Conservation (phyloP, 2,888 invertebrate genomes). For the Phrixothrix hirtus region DNA sequence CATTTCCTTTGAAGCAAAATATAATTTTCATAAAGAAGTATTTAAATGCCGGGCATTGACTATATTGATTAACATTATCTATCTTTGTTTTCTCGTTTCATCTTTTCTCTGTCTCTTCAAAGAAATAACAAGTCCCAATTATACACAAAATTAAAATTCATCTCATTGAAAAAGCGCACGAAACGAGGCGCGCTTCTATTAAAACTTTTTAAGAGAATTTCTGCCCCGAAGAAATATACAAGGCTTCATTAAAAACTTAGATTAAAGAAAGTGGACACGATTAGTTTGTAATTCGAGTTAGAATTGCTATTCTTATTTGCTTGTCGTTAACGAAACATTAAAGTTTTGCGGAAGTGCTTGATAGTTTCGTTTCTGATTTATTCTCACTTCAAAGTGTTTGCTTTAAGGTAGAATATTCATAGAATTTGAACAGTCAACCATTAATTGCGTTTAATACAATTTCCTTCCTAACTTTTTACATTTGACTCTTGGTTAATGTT, state of each 20-base stretch:
- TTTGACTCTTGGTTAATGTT: too few species aligned
- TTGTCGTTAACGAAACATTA: neutral
- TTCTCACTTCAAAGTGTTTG: neutral
- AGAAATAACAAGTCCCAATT: conserved; percentile 55
- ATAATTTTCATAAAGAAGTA: conserved; percentile 27
- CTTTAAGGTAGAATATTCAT: too few species aligned
- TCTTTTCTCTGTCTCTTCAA: conserved; percentile 45
- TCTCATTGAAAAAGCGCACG: conserved; percentile 56
- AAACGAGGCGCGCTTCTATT: conserved; percentile 54
- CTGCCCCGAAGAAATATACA: conserved; percentile 49
- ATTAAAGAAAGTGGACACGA: conserved; percentile 54
- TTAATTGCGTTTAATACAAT: too few species aligned
- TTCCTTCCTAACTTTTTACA: too few species aligned
- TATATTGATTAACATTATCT: conserved; percentile 29
- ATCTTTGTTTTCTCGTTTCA: conserved; percentile 34
- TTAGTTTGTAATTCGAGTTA: conserved; percentile 40
- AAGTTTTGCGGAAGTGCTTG: neutral
- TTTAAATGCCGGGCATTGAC: conserved; percentile 26
- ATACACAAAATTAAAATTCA: conserved; percentile 57
- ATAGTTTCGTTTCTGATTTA: neutral
- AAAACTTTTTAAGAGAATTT: conserved; percentile 56
- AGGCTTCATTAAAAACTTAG: conserved; percentile 55
- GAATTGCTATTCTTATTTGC: conserved; percentile 15
- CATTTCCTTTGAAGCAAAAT: conserved; percentile 18
- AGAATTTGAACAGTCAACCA: too few species aligned